Evolutionary conservation across 2,113 vertebrate species (phyloP), one percentile per base, ranked within the genome.

Genomic region (Xiphophorus maculatus): DNA sequence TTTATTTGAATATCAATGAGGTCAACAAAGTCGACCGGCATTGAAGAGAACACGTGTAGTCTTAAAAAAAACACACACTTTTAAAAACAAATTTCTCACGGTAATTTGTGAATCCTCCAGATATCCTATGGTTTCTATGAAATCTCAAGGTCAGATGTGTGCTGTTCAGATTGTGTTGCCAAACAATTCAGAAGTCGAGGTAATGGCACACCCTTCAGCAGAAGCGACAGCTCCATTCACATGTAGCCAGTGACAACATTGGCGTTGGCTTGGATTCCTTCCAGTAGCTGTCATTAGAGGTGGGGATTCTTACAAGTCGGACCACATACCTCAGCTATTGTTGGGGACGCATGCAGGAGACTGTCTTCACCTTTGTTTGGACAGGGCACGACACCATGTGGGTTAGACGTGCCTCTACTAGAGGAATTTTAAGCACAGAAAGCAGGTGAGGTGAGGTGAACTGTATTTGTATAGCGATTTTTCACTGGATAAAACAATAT

Each of bases 281-380:
- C 66, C 29, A 61, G 29, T 63, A 44, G 6, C 33, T 35, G 11
- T 48, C 22, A 35, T 4, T 48, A n/a, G 5, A 33, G 71, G 61
- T 42, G 65, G 17, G 42, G 30, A 37, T 60, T 40, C 10, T 54
- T 65, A 54, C 79, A 72, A 17, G 86, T 86, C 48, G 65, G 77
- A 70, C 73, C 37, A 37, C 74, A 79, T 84, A 66, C 44, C 63
- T 44, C 67, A 37, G 2, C 8, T n/a, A 10, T 10, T 58, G 51
- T 58, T n/a, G 5, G 51, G 25, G 25, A 25, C 25, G 0, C 35
- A 3, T 33, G 14, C 3, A 22, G 29, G 29, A 9, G 51, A 3
- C 51, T 9, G 14, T 63, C 17, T 19, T 32, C 14, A 22, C 7
- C 15, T 63, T 63, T 19, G 29, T 32, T 17, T 10, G 8, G 48